Conservation (phyloP, 30 jellyfish, hydroid and myxozoan genomes). For the Mastigias papua region DNA sequence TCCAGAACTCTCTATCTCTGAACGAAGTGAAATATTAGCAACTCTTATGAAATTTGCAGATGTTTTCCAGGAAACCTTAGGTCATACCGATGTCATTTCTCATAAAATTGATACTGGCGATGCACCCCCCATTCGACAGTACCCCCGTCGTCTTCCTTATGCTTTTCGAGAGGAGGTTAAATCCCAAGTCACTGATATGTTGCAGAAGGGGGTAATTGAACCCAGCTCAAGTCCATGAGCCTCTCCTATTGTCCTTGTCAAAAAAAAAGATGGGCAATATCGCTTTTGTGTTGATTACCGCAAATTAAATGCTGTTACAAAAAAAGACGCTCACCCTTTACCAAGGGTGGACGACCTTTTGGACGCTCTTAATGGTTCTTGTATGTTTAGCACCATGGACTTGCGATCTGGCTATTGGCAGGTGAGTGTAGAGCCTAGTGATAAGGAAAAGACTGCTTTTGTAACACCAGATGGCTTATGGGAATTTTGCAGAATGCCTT, state of each 20-base stretch:
- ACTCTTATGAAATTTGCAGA: slow-evolving; percentile 12
- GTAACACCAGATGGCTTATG: slow-evolving; percentile 58
- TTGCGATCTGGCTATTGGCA: slow-evolving; percentile 68
- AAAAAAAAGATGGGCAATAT: slow-evolving; percentile 21
- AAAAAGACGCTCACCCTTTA: slow-evolving; percentile 59
- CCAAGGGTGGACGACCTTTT: slow-evolving; percentile 57
- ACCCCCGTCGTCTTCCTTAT: slow-evolving; percentile 45
- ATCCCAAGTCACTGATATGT: slow-evolving; percentile 39
- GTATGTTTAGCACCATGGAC: slow-evolving; percentile 57
- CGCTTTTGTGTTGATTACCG: slow-evolving; percentile 54
- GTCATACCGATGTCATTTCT: slow-evolving; percentile 17
- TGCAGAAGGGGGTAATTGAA: slow-evolving; percentile 35
- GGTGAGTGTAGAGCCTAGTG: slow-evolving; percentile 24
- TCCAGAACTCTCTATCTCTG: slow-evolving; percentile 14
- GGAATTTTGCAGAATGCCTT: slow-evolving; percentile 50
- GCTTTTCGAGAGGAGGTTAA: slow-evolving; percentile 26
- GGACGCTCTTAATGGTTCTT: slow-evolving; percentile 50
- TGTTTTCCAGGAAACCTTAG: slow-evolving; percentile 5
- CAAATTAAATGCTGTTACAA: slow-evolving; percentile 47
- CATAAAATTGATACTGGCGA: slow-evolving; percentile 47
- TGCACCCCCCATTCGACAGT: slow-evolving; percentile 26
- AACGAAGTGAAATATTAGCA: background rate
- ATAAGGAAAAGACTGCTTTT: slow-evolving; percentile 47
- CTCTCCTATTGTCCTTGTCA: slow-evolving; percentile 19
- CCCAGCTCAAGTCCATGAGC: slow-evolving; percentile 38